Evolutionary conservation across 2,888 invertebrate genomes (phyloP).

Genomic region (Capitulum mitella): DNA sequence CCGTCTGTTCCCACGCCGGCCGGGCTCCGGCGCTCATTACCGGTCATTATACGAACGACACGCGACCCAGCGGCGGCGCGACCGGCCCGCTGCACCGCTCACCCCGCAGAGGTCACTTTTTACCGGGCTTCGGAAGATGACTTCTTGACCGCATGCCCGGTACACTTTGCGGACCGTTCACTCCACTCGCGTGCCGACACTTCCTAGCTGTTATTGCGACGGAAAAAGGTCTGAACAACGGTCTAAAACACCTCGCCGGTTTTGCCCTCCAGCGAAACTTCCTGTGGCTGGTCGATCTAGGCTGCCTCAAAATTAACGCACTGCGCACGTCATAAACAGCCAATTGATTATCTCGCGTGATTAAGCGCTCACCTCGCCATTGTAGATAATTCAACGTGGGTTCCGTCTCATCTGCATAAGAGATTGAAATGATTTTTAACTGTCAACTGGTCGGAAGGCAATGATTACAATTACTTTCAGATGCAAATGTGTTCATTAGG

Average conservation of each 20-base stretch:
- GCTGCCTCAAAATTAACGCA: not conserved
- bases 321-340: not conserved
- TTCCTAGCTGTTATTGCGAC: too few relatives aligned
- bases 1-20: not conserved
- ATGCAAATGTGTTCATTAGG: constrained; percentile 6
- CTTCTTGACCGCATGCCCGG: too few relatives aligned
- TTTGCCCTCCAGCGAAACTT: too few relatives aligned
- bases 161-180: too few relatives aligned
- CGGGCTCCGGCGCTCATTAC: not conserved
- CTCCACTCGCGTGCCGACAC: too few relatives aligned
- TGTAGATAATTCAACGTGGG: not conserved
- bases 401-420: not conserved
- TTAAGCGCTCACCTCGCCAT: not conserved
- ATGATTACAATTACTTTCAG: constrained; percentile 13
- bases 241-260: too few relatives aligned
- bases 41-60: not conserved
- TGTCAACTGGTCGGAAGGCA: not conserved
- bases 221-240: too few relatives aligned
- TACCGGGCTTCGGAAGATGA: too few relatives aligned
- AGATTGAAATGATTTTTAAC: constrained; percentile 16
- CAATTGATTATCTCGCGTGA: not conserved
- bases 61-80: not conserved
- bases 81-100: too few relatives aligned
- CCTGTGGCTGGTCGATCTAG: too few relatives aligned
- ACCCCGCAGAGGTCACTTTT: too few relatives aligned